phyloP scores from a whole-genome alignment of 1,140 invertebrate genomes.

The Micrasema longulum region DNA sequence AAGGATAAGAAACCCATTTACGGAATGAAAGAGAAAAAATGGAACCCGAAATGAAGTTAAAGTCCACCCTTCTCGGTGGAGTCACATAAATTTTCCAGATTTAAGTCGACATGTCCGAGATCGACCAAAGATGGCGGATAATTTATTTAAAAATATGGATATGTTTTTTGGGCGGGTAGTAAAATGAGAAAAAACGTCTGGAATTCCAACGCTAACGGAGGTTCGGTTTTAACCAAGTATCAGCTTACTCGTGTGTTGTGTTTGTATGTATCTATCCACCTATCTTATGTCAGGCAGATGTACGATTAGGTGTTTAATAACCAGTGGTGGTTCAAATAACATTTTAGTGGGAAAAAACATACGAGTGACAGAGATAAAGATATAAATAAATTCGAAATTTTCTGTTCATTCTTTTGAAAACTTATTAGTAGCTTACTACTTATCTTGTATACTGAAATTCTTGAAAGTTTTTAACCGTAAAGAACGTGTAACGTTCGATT shows the following conservation, averaged over 20 bases:
- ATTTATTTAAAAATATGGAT: constrained; percentile 53
- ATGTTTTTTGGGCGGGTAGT: constrained; percentile 34
- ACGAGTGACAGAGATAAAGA: too few species aligned
- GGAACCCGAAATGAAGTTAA: constrained; percentile 14
- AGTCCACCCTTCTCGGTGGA: constrained; percentile 13
- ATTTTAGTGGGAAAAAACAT: too few species aligned
- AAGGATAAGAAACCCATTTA: constrained; percentile 47
- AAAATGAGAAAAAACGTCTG: constrained; percentile 34
- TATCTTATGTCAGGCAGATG: too few species aligned
- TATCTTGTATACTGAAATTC: too few species aligned
- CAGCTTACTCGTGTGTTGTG: constrained; percentile 29
- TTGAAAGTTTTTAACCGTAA: too few species aligned
- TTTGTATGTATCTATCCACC: background rate
- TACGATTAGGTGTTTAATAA: too few species aligned
- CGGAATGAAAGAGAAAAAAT: constrained; percentile 47
- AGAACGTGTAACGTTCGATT: too few species aligned
- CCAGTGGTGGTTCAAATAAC: too few species aligned
- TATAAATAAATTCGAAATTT: too few species aligned
- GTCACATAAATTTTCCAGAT: constrained; percentile 38
- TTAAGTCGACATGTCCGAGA: constrained; percentile 36
- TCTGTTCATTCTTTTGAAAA: too few species aligned
- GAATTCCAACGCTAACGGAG: constrained; percentile 6
- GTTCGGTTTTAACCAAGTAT: constrained; percentile 37
- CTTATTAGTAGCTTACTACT: too few species aligned
- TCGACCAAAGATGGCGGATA: constrained; percentile 37